Conservation (phyloP, 2,888 invertebrate genomes). For the Ptychoptera albimana region DNA sequence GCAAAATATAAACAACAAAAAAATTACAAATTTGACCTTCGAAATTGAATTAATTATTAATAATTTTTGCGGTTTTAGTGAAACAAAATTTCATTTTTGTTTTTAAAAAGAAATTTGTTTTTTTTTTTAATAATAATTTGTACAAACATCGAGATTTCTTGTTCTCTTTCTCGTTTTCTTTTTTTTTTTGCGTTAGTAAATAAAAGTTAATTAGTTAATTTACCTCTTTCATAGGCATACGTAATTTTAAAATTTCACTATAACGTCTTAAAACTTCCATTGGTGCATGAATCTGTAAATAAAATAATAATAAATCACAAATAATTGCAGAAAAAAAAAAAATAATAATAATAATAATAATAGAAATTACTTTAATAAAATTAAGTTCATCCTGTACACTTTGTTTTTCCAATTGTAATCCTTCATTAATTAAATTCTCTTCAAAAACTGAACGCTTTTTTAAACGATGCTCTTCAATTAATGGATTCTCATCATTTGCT, state of each 20-base stretch:
- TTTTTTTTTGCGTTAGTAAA: too few species aligned
- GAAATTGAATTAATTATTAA: not conserved
- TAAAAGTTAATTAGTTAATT: conserved; percentile 8
- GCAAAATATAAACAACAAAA: conserved; percentile 8
- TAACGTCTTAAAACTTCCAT: conserved; percentile 67
- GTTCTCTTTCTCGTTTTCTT: too few species aligned
- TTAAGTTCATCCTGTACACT: conserved; percentile 50
- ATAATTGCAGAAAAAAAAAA: not conserved
- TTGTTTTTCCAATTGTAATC: conserved; percentile 56
- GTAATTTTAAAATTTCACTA: conserved; percentile 78
- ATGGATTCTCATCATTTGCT: conserved; percentile 34
- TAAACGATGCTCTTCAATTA: conserved; percentile 24
- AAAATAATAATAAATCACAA: conserved; percentile 1
- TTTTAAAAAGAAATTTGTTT: too few species aligned
- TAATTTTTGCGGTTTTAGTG: too few species aligned
- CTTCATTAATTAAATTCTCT: conserved; percentile 52
- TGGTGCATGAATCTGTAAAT: conserved; percentile 67
- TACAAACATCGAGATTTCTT: too few species aligned
- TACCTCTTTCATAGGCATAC: conserved; percentile 88
- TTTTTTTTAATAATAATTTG: too few species aligned
- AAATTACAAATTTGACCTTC: not conserved
- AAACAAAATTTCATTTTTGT: too few species aligned
- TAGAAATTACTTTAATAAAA: conserved; percentile 50
- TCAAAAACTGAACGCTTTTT: conserved; percentile 48
- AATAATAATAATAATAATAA: not conserved